Base-by-base conservation (phyloP, 1,140 invertebrate species). In the Tachypleus tridentatus region DNA sequence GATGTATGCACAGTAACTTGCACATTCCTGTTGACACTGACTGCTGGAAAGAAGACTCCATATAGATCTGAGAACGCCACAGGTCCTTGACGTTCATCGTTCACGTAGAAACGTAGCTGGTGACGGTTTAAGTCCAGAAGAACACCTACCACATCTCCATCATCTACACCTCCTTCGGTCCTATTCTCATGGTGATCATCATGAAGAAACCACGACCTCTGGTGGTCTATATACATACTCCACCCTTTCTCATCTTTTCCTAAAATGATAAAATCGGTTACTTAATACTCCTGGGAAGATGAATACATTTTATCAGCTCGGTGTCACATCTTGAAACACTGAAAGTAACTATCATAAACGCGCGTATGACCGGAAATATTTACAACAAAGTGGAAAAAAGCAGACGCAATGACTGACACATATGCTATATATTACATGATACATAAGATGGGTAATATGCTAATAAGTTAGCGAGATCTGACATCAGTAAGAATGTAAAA, bases 161-260 rank as follows among this genome's bases (percentile, higher is more conserved):
- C 81, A 61, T 83, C 82, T 49, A 98, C 89, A 56, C 95, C 95
- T 48, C 93, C 93, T 70, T 91, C 89, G 52, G 87, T 88, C 11
- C 96, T 84, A 59, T 91, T 87, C 63, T 89, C 88, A 79, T 99
- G 96, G 62, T 86, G 83, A 53, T 91, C 93, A 54, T 85, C 88
- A 78, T 98, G 93, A 78, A 97, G 88, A 81, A 98, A 98, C 85
- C 85, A 86, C 58, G 92, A 96, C 50, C 95, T 83, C 73, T 92
- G 86, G 5, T 87, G 84, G 78, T 99, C 96, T 72, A 98, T 94
- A 79, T 98, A 98, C 93, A 98, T 98, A 73, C 91, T 91, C 89
- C 95, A 99, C 10, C 92, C 94, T 73, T 94, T 92, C 73, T 94
- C 89, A 80, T 98, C 96, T 81, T 97, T 97, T 47, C 94, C 93